Conservation (phyloP, 2,113 vertebrate species). For the Trichechus manatus region DNA sequence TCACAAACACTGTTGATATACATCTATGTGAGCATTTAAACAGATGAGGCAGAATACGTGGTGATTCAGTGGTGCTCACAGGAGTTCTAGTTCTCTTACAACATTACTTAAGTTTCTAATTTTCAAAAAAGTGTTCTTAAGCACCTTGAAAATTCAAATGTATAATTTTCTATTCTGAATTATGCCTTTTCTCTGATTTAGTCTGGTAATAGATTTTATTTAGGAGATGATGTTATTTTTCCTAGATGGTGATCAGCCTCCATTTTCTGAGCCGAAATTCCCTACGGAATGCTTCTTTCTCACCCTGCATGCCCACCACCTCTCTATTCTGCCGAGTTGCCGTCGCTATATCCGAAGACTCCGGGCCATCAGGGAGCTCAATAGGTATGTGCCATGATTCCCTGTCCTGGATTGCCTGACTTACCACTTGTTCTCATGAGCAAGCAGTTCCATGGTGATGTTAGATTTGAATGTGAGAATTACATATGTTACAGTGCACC, state of each 20-base stretch:
- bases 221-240: not conserved
- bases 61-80: not conserved
- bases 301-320: conserved; percentile 97
- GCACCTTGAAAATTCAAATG: not conserved
- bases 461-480: not conserved
- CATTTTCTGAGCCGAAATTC: conserved; percentile 97
- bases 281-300: conserved; percentile 99
- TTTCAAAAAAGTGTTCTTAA: not conserved
- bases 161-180: not conserved
- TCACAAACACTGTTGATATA: not conserved
- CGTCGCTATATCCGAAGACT: conserved; percentile 97
- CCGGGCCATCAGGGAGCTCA: conserved; percentile 97
- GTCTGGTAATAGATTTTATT: not conserved
- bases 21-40: not conserved
- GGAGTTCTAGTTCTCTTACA: not conserved
- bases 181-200: not conserved
- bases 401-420: accelerated
- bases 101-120: not conserved
- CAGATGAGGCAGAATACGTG: not conserved
- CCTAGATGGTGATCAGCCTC: conserved; percentile 91
- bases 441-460: accelerated
- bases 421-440: not conserved
- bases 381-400: conserved; percentile 89
- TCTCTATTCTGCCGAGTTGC: conserved; percentile 97
- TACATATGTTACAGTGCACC: accelerated